These are phyloP conservation scores for Tragelaphus buxtoni DNA, from an alignment of 2,113 vertebrate species.

Conservation along the genomic window DNA sequence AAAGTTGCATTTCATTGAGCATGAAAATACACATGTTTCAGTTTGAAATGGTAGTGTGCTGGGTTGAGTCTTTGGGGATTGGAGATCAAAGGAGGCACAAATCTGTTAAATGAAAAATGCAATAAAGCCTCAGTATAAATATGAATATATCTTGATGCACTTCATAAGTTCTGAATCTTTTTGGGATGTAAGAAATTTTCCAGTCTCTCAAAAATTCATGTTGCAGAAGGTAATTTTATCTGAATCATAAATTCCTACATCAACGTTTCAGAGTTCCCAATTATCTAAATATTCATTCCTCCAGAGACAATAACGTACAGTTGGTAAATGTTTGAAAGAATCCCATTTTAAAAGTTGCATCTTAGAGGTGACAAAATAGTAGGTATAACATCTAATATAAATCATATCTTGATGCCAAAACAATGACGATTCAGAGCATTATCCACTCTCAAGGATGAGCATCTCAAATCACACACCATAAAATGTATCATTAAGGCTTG, in stretches of 20 bases:
- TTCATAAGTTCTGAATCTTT: constrained; percentile 61
- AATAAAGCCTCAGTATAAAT: constrained; percentile 40
- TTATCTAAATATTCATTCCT: constrained; percentile 75
- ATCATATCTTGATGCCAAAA: constrained; percentile 63
- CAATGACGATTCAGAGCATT: constrained; percentile 61
- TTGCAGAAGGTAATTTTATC: constrained; percentile 74
- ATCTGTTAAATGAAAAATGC: constrained; percentile 50
- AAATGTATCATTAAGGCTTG: constrained; percentile 54
- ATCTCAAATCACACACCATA: constrained; percentile 66
- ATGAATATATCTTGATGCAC: constrained; percentile 46
- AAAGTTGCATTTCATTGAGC: constrained; percentile 36
- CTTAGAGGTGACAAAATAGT: constrained; percentile 61
- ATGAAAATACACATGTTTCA: constrained; percentile 47
- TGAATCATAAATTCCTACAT: constrained; percentile 73
- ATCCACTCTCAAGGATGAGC: constrained; percentile 52
- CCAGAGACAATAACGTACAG: constrained; percentile 58
- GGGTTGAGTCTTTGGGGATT: constrained; percentile 28
- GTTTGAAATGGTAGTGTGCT: background rate
- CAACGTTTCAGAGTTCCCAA: constrained; percentile 72
- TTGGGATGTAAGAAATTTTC: constrained; percentile 61
- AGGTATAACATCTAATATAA: constrained; percentile 42
- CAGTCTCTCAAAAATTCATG: constrained; percentile 66
- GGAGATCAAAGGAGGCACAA: constrained; percentile 20
- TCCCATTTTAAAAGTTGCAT: constrained; percentile 60
- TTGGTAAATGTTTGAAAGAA: constrained; percentile 66